Evolutionary conservation across 2,888 invertebrate genomes (phyloP).

Genomic region (Drosophila merina): DNA sequence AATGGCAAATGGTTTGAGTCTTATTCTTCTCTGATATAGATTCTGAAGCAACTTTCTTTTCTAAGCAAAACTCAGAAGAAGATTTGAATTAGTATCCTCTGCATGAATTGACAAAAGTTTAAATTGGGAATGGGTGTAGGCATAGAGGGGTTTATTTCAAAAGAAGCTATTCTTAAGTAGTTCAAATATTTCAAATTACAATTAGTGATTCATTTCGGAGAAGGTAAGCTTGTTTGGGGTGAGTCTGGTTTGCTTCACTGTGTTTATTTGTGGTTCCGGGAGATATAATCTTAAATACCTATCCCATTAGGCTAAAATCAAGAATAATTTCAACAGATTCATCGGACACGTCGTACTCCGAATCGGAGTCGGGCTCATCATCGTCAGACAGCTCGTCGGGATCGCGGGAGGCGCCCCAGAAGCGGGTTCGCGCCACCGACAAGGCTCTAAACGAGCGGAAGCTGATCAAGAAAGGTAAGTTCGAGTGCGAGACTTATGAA

Average conservation of each 20-base stretch:
- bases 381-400: constrained; percentile 83
- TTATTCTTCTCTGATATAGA: no score
- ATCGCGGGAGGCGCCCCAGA: constrained; percentile 79
- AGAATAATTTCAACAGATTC: constrained; percentile 58
- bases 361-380: constrained; percentile 83
- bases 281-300: not conserved
- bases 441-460: constrained; percentile 81
- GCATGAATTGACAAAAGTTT: no score
- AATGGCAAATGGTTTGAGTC: no score
- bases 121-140: no score
- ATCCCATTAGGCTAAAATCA: not conserved
- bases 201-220: no score
- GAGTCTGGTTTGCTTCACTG: no score
- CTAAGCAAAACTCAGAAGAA: not conserved
- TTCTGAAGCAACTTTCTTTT: no score
- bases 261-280: not conserved
- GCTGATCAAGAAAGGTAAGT: constrained; percentile 81
- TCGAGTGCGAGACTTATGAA: not conserved
- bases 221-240: no score
- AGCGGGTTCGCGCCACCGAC: constrained; percentile 75
- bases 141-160: no score
- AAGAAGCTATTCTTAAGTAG: no score
- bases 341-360: constrained; percentile 83
- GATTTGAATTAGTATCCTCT: not conserved
- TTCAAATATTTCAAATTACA: no score